Conservation (phyloP, 64 coral and sea anemone genomes). For the Trachythela sp. region DNA sequence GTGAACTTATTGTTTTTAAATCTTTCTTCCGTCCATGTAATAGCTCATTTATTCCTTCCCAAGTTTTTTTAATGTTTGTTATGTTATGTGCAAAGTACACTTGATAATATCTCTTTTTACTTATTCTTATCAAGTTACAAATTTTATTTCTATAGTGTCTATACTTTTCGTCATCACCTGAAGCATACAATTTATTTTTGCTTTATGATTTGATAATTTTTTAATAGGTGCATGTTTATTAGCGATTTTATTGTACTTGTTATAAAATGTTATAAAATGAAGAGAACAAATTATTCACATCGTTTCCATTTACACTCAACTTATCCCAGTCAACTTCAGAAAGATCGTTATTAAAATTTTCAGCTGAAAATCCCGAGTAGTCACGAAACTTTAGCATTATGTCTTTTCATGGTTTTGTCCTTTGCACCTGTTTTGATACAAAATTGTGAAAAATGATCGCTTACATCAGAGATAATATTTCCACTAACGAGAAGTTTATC, state of each 20-base stretch:
- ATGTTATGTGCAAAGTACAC: conserved; percentile 30
- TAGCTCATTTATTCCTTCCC: conserved; percentile 44
- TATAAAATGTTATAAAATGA: conserved; percentile 14
- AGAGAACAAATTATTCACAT: no score
- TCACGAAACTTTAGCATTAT: not conserved
- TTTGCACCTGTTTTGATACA: not conserved
- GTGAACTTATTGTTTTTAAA: not conserved
- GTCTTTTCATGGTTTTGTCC: not conserved
- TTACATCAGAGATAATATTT: not conserved
- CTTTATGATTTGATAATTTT: no score
- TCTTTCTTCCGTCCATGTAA: not conserved
- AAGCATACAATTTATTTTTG: conserved; percentile 38
- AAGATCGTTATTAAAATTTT: conserved; percentile 34
- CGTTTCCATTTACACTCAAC: no score
- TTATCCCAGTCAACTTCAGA: no score
- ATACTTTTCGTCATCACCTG: conserved; percentile 13
- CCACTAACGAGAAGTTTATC: not conserved
- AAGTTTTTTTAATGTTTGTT: conserved; percentile 54
- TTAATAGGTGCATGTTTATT: no score
- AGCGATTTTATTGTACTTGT: conserved; percentile 18
- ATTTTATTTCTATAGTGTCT: conserved; percentile 45
- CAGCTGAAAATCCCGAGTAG: conserved; percentile 23
- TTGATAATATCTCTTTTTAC: conserved; percentile 39
- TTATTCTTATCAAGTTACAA: conserved; percentile 32
- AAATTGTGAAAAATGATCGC: conserved; percentile 6